A percentile compares a stretch with the other conserved stretches of the same genome.
phyloP scores from a whole-genome alignment of 2,797 vertebrate genomes.

The Argya squamiceps region DNA sequence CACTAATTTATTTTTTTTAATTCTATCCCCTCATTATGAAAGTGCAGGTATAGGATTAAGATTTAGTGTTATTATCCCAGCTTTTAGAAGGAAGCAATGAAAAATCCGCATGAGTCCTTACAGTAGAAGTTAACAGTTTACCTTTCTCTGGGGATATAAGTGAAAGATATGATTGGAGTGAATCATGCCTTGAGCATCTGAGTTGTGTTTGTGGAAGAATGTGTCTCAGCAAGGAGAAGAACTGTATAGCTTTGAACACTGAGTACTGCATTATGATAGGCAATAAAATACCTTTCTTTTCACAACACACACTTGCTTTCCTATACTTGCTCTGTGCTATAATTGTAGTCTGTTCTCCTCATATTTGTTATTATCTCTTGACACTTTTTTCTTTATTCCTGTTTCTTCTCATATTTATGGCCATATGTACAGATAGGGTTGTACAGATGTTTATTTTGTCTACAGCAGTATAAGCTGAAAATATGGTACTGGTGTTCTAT shows the following conservation, averaged over 20 bases:
- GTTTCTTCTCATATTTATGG: background rate
- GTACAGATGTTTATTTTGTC: background rate
- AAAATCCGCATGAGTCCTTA: background rate
- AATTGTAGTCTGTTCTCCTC: background rate
- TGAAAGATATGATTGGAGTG: background rate
- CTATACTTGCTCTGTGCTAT: background rate
- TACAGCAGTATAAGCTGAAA: background rate
- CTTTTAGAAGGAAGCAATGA: background rate
- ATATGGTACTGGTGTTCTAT: background rate
- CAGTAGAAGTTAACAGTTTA: background rate
- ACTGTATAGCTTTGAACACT: background rate
- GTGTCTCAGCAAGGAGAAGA: background rate
- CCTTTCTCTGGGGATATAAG: background rate
- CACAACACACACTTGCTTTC: background rate
- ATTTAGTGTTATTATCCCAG: background rate
- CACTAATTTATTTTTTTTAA: background rate
- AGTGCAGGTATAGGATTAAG: background rate
- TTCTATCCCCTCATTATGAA: background rate
- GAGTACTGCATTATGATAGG: background rate
- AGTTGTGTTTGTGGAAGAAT: background rate
- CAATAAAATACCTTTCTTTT: background rate
- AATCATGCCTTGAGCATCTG: background rate
- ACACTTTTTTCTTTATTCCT: background rate
- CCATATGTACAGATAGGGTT: background rate
- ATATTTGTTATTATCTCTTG: background rate